phyloP scores from a whole-genome alignment of 2,113 vertebrate species.

The Labrus mixtus region DNA sequence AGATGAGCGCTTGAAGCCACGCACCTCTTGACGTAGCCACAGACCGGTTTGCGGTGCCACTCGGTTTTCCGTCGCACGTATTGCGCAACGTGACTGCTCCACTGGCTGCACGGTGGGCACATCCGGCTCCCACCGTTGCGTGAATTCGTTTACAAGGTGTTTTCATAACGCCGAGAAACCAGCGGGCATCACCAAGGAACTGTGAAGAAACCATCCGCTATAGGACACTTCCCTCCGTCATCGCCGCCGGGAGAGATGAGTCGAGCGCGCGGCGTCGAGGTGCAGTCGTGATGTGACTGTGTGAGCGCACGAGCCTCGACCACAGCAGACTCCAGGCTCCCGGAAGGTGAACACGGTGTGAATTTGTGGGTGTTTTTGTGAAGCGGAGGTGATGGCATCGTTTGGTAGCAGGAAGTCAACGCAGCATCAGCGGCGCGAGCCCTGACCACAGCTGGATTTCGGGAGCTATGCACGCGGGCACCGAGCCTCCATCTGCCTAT shows the following conservation, averaged over 20 bases:
- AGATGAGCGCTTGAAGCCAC: constrained; percentile 84
- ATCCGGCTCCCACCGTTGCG: constrained; percentile 49
- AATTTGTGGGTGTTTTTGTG: neutral
- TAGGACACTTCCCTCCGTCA: constrained; percentile 61
- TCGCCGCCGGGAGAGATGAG: constrained; percentile 68
- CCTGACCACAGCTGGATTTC: constrained; percentile 84
- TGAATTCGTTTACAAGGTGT: constrained; percentile 37
- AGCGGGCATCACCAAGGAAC: constrained; percentile 32
- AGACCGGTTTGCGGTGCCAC: constrained; percentile 85
- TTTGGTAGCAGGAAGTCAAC: constrained; percentile 52
- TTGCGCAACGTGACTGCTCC: constrained; percentile 89
- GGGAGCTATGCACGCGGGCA: constrained; percentile 66
- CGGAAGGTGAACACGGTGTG: neutral
- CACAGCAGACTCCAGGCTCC: constrained; percentile 1
- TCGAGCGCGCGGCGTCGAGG: constrained; percentile 60
- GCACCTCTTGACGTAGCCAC: constrained; percentile 83
- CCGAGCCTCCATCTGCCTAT: constrained; percentile 65
- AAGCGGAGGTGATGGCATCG: constrained; percentile 44
- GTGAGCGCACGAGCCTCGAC: constrained; percentile 41
- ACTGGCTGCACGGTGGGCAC: constrained; percentile 71
- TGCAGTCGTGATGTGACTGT: constrained; percentile 73
- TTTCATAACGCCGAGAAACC: constrained; percentile 21
- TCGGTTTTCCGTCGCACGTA: constrained; percentile 87
- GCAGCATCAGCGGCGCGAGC: constrained; percentile 62
- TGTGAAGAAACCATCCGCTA: constrained; percentile 43